phyloP scores from a whole-genome alignment of 2,888 invertebrate genomes.

The Trichogramma dendrolimi region DNA sequence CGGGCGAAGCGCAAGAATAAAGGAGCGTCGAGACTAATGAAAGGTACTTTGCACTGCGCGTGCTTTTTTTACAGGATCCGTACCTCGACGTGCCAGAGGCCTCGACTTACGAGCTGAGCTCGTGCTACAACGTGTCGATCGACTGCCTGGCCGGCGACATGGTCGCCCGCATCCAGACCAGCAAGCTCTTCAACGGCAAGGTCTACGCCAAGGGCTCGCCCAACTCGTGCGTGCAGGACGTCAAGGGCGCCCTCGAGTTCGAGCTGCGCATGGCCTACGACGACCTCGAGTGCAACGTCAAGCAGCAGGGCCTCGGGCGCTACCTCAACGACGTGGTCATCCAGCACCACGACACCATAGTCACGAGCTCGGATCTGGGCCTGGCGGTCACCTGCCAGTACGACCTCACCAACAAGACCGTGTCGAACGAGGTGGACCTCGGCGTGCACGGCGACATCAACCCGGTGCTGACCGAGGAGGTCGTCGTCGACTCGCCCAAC shows the following conservation, averaged over 20 bases:
- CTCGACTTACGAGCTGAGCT: constrained; percentile 85
- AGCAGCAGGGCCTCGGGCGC: constrained; percentile 80
- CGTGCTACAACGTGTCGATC: constrained; percentile 91
- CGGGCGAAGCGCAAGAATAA: no score
- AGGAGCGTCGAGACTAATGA: no score
- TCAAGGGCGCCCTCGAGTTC: constrained; percentile 83
- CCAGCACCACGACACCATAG: constrained; percentile 92
- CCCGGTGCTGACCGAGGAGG: constrained; percentile 82
- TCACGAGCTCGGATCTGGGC: constrained; percentile 89
- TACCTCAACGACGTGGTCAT: constrained; percentile 90
- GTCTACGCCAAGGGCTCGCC: constrained; percentile 93
- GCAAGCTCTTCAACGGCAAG: constrained; percentile 88
- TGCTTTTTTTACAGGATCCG: constrained; percentile 63
- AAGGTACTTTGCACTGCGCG: neutral
- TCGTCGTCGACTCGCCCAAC: constrained; percentile 89
- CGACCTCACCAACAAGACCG: constrained; percentile 89
- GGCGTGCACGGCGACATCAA: constrained; percentile 85
- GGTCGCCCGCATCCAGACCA: constrained; percentile 88
- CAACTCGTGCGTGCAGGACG: constrained; percentile 86
- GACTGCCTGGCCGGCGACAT: constrained; percentile 89
- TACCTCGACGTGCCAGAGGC: constrained; percentile 88
- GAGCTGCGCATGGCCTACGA: constrained; percentile 89
- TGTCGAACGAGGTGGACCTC: constrained; percentile 85
- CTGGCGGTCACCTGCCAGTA: constrained; percentile 91
- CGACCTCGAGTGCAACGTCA: constrained; percentile 88